Evolutionary conservation across 2,888 invertebrate species (phyloP), one percentile per base, ranked within the genome.

Genomic region (Leptopilina syphax): DNA sequence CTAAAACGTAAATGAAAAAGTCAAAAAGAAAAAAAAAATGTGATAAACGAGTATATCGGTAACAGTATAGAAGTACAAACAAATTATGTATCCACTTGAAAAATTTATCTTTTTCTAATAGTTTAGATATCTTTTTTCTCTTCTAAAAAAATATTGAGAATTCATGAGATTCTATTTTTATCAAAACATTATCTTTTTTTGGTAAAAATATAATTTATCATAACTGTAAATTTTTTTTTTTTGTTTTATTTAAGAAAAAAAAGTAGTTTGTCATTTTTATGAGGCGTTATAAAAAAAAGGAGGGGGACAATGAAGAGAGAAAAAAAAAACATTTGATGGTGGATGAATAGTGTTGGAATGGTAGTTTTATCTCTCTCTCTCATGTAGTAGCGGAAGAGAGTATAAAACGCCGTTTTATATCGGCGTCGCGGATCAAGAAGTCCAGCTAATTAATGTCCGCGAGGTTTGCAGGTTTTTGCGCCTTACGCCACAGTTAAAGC

Each of bases 401-500:
- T 79, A 34, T 34, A 80, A 81, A 83, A 81, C 79, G 77, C 79
- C 73, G 80, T 82, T 81, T 34, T 76, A 76, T 87, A 87, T 87
- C 86, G 83, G 85, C 82, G 86, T 85, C 77, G 84, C 85, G 82
- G 81, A 86, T 86, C 86, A 83, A 83, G 82, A 81, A 83, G 84
- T 83, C 80, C 83, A 76, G 84, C 85, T 87, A 88, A 88, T 88
- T 87, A 88, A 87, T 85, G 85, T 84, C 83, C 82, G 79, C 82
- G 81, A 81, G 83, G 82, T 83, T 83, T 83, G 78, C 83, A 78
- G 79, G 80, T 85, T 86, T 85, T 86, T 83, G 83, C 81, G 82
- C 81, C 81, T 78, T 70, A 81, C 81, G 77, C 66, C 50, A 12
- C 81, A 79, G 82, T 79, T 82, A 65, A 34, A 81, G 79, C 79